Conservation (phyloP, 2,888 invertebrate species). For the Chesias legatella region DNA sequence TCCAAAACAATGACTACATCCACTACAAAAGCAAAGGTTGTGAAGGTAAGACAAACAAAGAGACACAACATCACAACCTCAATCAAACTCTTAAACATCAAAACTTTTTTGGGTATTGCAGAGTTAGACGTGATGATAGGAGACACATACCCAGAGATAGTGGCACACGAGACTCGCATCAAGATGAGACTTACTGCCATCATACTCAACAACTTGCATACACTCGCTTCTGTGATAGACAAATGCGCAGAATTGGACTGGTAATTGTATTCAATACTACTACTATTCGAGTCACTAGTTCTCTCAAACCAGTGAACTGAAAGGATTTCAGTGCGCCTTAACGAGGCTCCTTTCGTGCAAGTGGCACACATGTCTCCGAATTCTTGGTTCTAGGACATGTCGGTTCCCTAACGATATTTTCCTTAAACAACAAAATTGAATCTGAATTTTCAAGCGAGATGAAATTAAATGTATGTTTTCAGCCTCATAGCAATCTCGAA, state of each 20-base stretch:
- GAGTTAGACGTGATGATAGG: slow-evolving; percentile 89
- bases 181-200: slow-evolving; percentile 84
- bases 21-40: slow-evolving; percentile 87
- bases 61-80: too few species aligned
- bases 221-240: slow-evolving; percentile 79
- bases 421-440: too few species aligned
- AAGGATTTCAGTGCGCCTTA: too few species aligned
- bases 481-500: slow-evolving; percentile 85
- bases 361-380: too few species aligned
- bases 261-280: slow-evolving; percentile 63
- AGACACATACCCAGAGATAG: slow-evolving; percentile 88
- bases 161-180: slow-evolving; percentile 89
- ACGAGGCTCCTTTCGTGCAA: too few species aligned
- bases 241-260: slow-evolving; percentile 85
- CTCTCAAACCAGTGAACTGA: too few species aligned
- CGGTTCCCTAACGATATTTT: too few species aligned
- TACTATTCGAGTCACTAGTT: too few species aligned
- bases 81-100: background rate
- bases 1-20: slow-evolving; percentile 82
- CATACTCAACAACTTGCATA: slow-evolving; percentile 79
- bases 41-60: slow-evolving; percentile 67
- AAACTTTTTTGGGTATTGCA: slow-evolving; percentile 31
- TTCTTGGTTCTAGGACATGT: too few species aligned
- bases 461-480: slow-evolving; percentile 7
- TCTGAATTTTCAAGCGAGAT: too few species aligned